Conservation (phyloP, 2,113 vertebrate species). For the Eretmochelys imbricata region DNA sequence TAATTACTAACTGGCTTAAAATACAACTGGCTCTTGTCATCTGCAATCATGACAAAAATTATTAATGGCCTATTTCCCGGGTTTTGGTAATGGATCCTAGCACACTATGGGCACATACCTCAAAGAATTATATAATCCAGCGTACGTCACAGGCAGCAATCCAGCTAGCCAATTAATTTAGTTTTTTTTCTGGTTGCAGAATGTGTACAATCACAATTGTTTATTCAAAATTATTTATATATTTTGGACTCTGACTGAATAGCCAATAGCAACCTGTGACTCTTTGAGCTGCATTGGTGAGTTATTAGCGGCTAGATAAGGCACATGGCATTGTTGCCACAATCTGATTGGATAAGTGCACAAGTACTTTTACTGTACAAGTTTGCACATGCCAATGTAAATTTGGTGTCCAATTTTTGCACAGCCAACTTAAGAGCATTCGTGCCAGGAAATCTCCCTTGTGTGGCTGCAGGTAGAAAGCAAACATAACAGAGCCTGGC, state of each 20-base stretch:
- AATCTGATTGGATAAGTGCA: not conserved
- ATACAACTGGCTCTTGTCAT: conserved; percentile 10
- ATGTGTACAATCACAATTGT: not conserved
- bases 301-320: not conserved
- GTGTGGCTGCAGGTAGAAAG: not conserved
- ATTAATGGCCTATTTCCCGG: conserved; percentile 7
- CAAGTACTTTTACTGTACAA: not conserved
- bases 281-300: not conserved
- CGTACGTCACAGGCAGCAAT: not conserved
- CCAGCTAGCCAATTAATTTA: not conserved
- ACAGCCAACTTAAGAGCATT: not conserved
- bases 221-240: not conserved
- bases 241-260: not conserved
- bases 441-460: not conserved
- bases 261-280: not conserved
- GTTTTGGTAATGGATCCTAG: not conserved
- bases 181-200: not conserved
- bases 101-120: not conserved
- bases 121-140: not conserved
- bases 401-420: not conserved
- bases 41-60: conserved; percentile 7
- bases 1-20: conserved; percentile 45
- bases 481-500: not conserved
- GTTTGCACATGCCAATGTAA: not conserved
- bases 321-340: not conserved